These are phyloP conservation scores for Epinotia nisella DNA, from an alignment of 2,888 invertebrate species.

Conservation along the genomic window DNA sequence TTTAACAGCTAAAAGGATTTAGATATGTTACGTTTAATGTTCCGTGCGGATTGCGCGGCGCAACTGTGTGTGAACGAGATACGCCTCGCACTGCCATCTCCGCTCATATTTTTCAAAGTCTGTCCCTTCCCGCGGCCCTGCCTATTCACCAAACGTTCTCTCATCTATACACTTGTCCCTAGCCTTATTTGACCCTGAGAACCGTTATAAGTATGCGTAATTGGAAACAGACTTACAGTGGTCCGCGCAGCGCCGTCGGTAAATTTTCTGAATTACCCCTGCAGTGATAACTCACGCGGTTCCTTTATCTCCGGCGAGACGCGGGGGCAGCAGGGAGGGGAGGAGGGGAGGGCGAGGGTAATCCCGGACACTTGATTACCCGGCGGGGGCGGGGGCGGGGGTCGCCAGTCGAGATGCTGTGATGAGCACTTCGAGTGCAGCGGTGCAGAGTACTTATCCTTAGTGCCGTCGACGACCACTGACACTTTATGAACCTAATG, in stretches of 20 bases:
- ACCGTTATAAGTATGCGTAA: background rate
- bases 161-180: background rate
- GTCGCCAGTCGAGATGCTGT: background rate
- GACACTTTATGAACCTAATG: background rate
- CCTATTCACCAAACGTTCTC: background rate
- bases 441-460: background rate
- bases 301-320: conserved; percentile 22
- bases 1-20: conserved; percentile 1
- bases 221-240: background rate
- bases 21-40: conserved; percentile 9
- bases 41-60: background rate
- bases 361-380: conserved; percentile 30
- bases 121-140: conserved; percentile 1
- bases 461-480: background rate
- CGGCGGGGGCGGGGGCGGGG: background rate
- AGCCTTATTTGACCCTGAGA: background rate
- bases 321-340: background rate
- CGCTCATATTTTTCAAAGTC: conserved; percentile 37
- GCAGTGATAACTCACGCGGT: conserved; percentile 29
- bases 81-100: conserved; percentile 20
- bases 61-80: conserved; percentile 21
- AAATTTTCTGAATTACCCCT: conserved; percentile 7
- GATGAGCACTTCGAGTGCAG: conserved; percentile 8
- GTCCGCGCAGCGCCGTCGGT: background rate
- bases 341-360: background rate